Evolutionary conservation across 2,113 vertebrate genomes (phyloP).

Genomic region (Oncorhynchus nerka): DNA sequence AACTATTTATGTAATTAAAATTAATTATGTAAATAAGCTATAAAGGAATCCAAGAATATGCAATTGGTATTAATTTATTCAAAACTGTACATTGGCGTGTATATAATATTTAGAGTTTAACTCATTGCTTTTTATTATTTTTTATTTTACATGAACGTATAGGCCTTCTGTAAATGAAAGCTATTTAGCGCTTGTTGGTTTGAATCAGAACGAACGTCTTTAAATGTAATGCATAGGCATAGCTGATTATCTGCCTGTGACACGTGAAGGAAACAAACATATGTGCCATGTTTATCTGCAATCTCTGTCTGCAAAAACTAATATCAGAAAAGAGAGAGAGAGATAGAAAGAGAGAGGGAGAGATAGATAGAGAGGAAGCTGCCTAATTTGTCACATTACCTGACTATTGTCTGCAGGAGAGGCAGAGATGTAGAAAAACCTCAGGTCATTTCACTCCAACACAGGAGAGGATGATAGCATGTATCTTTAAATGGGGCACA

Average conservation of each 20-base stretch:
- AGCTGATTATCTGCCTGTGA: conserved; percentile 77
- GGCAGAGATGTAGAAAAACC: conserved; percentile 76
- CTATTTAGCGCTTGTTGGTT: conserved; percentile 87
- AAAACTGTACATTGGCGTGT: conserved; percentile 98
- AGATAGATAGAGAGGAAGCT: conserved; percentile 23
- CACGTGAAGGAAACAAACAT: conserved; percentile 66
- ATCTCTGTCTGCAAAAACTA: conserved; percentile 71
- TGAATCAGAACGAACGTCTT: conserved; percentile 76
- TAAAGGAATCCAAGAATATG: conserved; percentile 93
- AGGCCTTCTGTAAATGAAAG: conserved; percentile 84
- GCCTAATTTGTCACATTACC: conserved; percentile 36
- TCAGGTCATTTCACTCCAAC: conserved; percentile 93
- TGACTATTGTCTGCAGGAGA: conserved; percentile 46
- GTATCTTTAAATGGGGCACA: conserved; percentile 61
- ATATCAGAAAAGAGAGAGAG: conserved; percentile 35
- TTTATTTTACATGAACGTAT: conserved; percentile 88
- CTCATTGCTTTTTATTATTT: conserved; percentile 70
- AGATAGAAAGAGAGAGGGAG: neutral
- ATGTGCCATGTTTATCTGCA: conserved; percentile 74
- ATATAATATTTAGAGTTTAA: conserved; percentile 96
- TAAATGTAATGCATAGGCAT: conserved; percentile 79
- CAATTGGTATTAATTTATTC: conserved; percentile 99
- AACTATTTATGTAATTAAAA: conserved; percentile 99
- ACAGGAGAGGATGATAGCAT: conserved; percentile 68
- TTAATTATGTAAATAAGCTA: conserved; percentile 98